A percentile compares a stretch with the other conserved stretches of the same genome.
Evolutionary conservation across 2,888 invertebrate genomes (phyloP).

Genomic region (Meliscaeva auricollis): DNA sequence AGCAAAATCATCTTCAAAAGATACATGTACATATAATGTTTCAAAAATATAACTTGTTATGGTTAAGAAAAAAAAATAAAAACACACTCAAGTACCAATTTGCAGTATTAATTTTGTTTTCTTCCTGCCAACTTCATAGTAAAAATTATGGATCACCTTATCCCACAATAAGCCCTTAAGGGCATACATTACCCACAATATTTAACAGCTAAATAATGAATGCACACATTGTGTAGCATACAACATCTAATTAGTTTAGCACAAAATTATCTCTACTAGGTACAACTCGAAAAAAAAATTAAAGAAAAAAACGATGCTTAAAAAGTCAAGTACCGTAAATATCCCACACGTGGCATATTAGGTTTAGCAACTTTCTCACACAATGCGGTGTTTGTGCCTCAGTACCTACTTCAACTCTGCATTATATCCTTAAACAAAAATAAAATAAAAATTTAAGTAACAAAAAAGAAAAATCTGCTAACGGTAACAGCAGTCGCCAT

Average conservation of each 20-base stretch:
- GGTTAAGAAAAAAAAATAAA: background rate
- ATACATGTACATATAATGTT: background rate
- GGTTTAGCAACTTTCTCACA: conserved; percentile 49
- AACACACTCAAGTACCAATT: conserved; percentile 2
- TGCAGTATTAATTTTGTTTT: background rate
- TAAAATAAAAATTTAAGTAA: conserved; percentile 44
- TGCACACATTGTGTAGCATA: conserved; percentile 41
- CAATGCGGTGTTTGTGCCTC: conserved; percentile 46
- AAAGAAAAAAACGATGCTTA: conserved; percentile 70
- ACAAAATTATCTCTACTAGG: conserved; percentile 59
- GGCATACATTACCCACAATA: conserved; percentile 49
- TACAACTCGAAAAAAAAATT: conserved; percentile 51
- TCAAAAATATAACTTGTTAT: background rate
- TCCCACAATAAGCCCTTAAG: conserved; percentile 30
- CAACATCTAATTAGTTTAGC: conserved; percentile 69
- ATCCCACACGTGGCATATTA: conserved; percentile 78
- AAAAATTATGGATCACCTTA: conserved; percentile 3
- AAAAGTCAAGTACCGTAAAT: conserved; percentile 83
- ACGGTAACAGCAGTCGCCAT: conserved; percentile 43
- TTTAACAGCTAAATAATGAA: conserved; percentile 54
- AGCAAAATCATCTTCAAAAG: conserved; percentile 5
- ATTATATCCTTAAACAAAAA: conserved; percentile 13
- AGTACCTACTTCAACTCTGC: conserved; percentile 11
- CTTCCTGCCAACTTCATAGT: background rate
- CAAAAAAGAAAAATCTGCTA: conserved; percentile 32